Conservation (phyloP, 2,113 vertebrate genomes). For the Boleophthalmus pectinirostris region DNA sequence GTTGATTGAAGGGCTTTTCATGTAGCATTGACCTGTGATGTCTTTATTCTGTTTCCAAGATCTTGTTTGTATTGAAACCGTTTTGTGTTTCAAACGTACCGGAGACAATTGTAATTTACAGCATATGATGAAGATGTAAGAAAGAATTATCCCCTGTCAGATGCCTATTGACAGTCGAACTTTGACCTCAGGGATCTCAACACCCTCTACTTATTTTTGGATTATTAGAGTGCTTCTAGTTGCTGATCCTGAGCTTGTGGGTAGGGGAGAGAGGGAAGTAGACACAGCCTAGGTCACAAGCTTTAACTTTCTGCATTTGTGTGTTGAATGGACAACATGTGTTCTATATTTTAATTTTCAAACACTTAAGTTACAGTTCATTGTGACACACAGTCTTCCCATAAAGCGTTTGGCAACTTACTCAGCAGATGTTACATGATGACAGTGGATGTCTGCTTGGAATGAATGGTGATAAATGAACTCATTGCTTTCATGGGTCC, state of each 20-base stretch:
- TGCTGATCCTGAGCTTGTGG: neutral
- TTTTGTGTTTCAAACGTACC: constrained; percentile 53
- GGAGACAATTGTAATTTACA: constrained; percentile 46
- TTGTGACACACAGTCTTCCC: constrained; percentile 57
- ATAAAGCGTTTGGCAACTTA: constrained; percentile 38
- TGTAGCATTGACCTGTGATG: constrained; percentile 16
- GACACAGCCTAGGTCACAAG: constrained; percentile 30
- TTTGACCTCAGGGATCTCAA: constrained; percentile 49
- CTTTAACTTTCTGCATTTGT: constrained; percentile 41
- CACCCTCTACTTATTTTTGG: constrained; percentile 30
- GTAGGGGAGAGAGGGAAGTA: constrained; percentile 27
- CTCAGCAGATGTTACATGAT: constrained; percentile 60
- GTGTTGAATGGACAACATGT: constrained; percentile 36
- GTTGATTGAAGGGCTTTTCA: constrained; percentile 45
- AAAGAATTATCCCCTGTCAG: constrained; percentile 35
- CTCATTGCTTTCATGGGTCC: constrained; percentile 25
- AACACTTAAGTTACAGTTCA: constrained; percentile 58
- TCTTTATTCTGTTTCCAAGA: constrained; percentile 42
- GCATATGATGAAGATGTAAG: constrained; percentile 63
- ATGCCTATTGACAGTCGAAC: constrained; percentile 51
- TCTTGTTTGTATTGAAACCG: constrained; percentile 43
- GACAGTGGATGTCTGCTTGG: constrained; percentile 25
- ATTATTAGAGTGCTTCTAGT: constrained; percentile 30
- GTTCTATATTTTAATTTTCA: constrained; percentile 56
- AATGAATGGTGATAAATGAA: constrained; percentile 41